Conservation (phyloP, 1,140 invertebrate genomes). For the Drosophila simulans region DNA sequence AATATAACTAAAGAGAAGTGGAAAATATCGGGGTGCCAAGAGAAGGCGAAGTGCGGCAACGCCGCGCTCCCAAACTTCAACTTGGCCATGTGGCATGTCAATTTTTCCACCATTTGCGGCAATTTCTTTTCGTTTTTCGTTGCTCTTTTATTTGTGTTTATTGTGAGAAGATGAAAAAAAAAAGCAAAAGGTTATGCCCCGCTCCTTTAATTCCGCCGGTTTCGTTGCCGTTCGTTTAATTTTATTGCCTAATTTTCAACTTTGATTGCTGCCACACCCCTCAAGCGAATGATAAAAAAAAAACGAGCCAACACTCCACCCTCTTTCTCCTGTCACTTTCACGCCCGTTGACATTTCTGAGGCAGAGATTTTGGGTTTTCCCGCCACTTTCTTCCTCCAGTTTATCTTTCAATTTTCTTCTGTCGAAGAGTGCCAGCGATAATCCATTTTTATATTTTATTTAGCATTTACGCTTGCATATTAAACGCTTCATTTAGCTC, state of each 20-base stretch:
- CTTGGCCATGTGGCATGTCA: slow-evolving; percentile 60
- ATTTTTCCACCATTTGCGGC: slow-evolving; percentile 64
- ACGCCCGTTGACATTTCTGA: slow-evolving; percentile 77
- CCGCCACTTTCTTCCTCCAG: slow-evolving; percentile 5
- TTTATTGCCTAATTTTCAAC: slow-evolving; percentile 82
- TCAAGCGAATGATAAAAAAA: neutral
- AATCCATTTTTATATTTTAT: slow-evolving; percentile 80
- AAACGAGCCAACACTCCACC: neutral
- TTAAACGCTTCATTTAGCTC: slow-evolving; percentile 56
- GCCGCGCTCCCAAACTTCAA: slow-evolving; percentile 14
- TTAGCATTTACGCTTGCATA: slow-evolving; percentile 52
- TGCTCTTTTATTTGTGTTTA: slow-evolving; percentile 28
- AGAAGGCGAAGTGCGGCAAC: slow-evolving; percentile 69
- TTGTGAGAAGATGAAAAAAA: slow-evolving; percentile 15
- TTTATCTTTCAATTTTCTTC: slow-evolving; percentile 56
- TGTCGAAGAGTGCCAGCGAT: slow-evolving; percentile 6
- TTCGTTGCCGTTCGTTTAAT: slow-evolving; percentile 77
- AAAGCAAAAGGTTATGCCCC: slow-evolving; percentile 57
- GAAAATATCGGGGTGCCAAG: neutral
- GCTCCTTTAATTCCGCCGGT: neutral
- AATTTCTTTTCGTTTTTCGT: slow-evolving; percentile 44
- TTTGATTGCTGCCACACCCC: slow-evolving; percentile 72
- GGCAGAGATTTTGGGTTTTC: slow-evolving; percentile 22
- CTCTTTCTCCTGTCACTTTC: slow-evolving; percentile 48
- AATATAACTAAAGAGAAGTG: neutral